Percentiles rank a stretch among this genome's conserved stretches.
phyloP scores from a whole-genome alignment of 2,888 invertebrate genomes.

The Gnatocerus cornutus region DNA sequence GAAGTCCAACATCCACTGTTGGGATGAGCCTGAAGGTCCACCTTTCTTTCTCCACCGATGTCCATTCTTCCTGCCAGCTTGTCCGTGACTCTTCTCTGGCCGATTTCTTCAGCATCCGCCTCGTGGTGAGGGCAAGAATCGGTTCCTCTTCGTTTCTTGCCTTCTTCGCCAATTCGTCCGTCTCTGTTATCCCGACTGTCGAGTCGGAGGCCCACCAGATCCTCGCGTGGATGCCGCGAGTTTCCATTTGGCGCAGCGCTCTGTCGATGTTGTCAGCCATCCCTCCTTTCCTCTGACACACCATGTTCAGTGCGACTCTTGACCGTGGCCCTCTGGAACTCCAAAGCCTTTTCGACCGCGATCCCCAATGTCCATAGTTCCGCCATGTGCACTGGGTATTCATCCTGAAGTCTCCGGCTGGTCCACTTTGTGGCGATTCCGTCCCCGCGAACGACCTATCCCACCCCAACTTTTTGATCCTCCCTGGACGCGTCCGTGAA shows the following conservation, averaged over 20 bases:
- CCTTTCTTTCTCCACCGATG: too few species aligned
- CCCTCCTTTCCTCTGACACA: slow-evolving; percentile 18
- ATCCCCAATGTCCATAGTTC: too few species aligned
- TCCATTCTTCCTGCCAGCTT: slow-evolving; percentile 22
- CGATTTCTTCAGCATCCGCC: not conserved
- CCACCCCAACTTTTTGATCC: slow-evolving; percentile 45
- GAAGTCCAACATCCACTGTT: too few species aligned
- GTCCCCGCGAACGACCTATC: slow-evolving; percentile 16
- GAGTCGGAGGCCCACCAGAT: slow-evolving; percentile 42
- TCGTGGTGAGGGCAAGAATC: too few species aligned
- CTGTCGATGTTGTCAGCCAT: not conserved
- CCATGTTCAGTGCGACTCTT: slow-evolving; percentile 39
- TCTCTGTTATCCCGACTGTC: not conserved
- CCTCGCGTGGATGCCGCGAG: not conserved
- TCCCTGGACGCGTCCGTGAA: slow-evolving; percentile 22
- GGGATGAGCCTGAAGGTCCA: too few species aligned
- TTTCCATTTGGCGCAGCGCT: not conserved
- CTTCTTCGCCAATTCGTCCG: too few species aligned
- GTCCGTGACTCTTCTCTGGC: not conserved
- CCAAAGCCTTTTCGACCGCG: too few species aligned
- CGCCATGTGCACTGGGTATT: too few species aligned
- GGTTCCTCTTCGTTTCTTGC: too few species aligned
- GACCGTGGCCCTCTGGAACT: slow-evolving; percentile 1
- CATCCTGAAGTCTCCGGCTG: too few species aligned
- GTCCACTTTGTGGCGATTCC: too few species aligned